These are phyloP conservation scores for Drosophila dunni DNA, from an alignment of 1,140 invertebrate species.

Conservation along the genomic window DNA sequence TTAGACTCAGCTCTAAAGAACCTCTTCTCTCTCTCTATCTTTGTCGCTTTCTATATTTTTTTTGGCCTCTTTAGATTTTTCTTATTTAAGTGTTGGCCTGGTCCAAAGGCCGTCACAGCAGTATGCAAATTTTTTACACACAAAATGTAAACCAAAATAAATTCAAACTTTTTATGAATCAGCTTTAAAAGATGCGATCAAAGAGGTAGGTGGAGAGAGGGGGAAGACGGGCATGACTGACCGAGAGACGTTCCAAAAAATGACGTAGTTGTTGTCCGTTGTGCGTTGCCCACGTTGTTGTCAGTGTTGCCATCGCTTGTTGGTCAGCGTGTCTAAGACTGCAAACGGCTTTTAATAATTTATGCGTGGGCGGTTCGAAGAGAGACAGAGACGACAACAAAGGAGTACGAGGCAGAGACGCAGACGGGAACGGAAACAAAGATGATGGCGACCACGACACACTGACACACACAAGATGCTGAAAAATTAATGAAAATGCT, in stretches of 20 bases:
- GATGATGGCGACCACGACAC: slow-evolving; percentile 45
- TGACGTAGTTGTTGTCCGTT: slow-evolving; percentile 37
- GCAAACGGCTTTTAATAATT: slow-evolving; percentile 74
- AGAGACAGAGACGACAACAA: slow-evolving; percentile 54
- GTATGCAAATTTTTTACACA: slow-evolving; percentile 68
- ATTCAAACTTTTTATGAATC: slow-evolving; percentile 79
- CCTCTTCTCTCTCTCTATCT: not conserved
- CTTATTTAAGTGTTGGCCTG: slow-evolving; percentile 10
- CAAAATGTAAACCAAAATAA: slow-evolving; percentile 63
- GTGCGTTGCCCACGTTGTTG: slow-evolving; percentile 28
- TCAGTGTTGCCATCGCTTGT: slow-evolving; percentile 9
- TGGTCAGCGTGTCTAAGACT: slow-evolving; percentile 54
- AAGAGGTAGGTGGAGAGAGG: not conserved
- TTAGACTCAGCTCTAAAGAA: slow-evolving; percentile 3
- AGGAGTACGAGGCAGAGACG: slow-evolving; percentile 9
- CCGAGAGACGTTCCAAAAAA: slow-evolving; percentile 37
- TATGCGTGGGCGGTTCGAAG: slow-evolving; percentile 64
- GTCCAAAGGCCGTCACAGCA: slow-evolving; percentile 6
- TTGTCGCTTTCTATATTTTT: not conserved
- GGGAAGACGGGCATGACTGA: slow-evolving; percentile 47
- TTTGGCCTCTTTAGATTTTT: slow-evolving; percentile 11
- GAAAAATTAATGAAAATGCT: slow-evolving; percentile 82
- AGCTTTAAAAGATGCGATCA: slow-evolving; percentile 45
- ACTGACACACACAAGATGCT: slow-evolving; percentile 54
- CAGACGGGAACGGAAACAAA: slow-evolving; percentile 27